Percentiles rank a stretch among this genome's conserved stretches.
Evolutionary conservation across 2,113 vertebrate species (phyloP).

Genomic region (Otis tarda): DNA sequence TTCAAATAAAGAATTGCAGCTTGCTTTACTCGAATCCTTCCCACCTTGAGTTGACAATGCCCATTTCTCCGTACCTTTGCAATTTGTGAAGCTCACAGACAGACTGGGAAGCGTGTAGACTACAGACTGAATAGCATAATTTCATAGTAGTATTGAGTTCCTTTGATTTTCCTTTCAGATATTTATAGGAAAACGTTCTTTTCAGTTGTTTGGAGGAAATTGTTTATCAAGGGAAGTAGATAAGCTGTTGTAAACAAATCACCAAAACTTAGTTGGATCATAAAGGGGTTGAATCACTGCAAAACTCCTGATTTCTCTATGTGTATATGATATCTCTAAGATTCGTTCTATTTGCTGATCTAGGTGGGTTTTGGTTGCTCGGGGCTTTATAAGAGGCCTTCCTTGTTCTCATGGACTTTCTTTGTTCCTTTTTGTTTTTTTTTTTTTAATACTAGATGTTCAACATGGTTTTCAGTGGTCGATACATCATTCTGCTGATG

Average conservation of each 20-base stretch:
- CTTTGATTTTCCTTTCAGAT: not conserved
- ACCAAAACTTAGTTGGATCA: not conserved
- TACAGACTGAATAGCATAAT: not conserved
- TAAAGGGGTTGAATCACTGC: not conserved
- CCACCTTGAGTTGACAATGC: not conserved
- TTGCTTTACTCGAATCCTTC: not conserved
- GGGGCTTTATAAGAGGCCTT: not conserved
- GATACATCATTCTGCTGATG: constrained; percentile 98
- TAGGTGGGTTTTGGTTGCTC: not conserved
- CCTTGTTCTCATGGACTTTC: not conserved
- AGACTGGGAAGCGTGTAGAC: not conserved
- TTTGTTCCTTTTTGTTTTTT: not conserved
- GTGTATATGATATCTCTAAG: fast-evolving
- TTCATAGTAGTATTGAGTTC: not conserved
- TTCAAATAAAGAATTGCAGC: not conserved
- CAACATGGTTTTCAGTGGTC: constrained; percentile 91
- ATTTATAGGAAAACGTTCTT: not conserved
- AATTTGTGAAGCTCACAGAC: not conserved
- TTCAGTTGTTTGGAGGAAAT: not conserved
- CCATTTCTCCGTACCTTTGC: not conserved
- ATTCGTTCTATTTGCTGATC: not conserved
- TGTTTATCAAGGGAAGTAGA: not conserved
- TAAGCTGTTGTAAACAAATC: not conserved
- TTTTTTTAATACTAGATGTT: constrained; percentile 82
- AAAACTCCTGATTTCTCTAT: not conserved